Evolutionary conservation across 2,113 vertebrate genomes (phyloP).

Genomic region (Calyptommatus sinebrachiatus): DNA sequence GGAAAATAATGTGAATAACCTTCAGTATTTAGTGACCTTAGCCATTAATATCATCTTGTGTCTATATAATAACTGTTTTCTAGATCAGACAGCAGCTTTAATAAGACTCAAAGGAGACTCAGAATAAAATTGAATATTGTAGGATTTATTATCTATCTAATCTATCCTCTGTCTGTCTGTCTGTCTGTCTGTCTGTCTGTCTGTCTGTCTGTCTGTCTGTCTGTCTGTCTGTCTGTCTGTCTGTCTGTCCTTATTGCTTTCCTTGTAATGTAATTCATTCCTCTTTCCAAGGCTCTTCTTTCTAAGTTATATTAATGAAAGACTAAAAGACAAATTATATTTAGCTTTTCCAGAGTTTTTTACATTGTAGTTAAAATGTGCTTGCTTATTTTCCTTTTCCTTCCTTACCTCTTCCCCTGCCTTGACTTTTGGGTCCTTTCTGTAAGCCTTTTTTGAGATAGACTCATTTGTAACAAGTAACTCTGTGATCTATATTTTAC

Average conservation of each 20-base stretch:
- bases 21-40: background rate
- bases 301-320: background rate
- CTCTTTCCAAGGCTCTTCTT: background rate
- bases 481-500: background rate
- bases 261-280: background rate
- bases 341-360: background rate
- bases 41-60: no score
- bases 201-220: no score
- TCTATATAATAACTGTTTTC: no score
- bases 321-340: background rate
- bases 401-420: background rate
- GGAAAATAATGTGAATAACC: no score
- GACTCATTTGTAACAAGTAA: background rate
- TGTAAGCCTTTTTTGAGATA: background rate
- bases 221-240: no score
- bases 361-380: background rate
- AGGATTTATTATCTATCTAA: background rate
- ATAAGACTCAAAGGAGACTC: no score
- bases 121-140: background rate
- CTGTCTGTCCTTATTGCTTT: background rate
- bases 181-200: no score
- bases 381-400: background rate
- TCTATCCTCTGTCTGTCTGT: background rate
- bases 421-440: background rate
- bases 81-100: no score